Evolutionary conservation across 2,888 invertebrate species (phyloP).

Genomic region (Argynnis bischoffii): DNA sequence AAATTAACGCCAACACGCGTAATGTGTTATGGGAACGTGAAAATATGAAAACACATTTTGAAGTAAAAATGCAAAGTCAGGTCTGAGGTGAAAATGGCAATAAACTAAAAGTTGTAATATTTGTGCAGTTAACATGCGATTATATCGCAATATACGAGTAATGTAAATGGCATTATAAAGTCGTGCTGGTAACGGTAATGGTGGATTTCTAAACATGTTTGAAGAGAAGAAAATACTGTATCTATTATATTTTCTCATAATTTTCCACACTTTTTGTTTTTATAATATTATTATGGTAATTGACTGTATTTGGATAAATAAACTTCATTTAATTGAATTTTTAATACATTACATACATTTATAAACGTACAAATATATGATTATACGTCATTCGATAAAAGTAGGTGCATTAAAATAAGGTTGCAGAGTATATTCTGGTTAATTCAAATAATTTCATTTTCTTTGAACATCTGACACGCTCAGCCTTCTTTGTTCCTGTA

Average conservation of each 20-base stretch:
- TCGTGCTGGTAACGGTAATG: conserved; percentile 26
- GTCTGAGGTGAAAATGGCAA: conserved; percentile 24
- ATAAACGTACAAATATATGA: too few relatives aligned
- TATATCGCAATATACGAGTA: conserved; percentile 27
- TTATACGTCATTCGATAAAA: too few relatives aligned
- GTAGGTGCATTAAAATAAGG: neutral
- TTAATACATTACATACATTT: too few relatives aligned
- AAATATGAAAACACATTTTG: conserved; percentile 28
- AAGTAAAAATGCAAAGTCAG: conserved; percentile 24
- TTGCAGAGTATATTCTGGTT: neutral
- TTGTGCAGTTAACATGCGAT: conserved; percentile 31
- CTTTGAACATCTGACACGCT: neutral
- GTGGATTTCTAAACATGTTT: conserved; percentile 20
- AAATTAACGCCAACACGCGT: neutral
- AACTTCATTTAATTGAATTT: too few relatives aligned
- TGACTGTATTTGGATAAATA: too few relatives aligned
- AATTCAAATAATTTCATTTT: conserved; percentile 3
- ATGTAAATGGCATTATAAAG: conserved; percentile 31
- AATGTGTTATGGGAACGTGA: conserved; percentile 19
- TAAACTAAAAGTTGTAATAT: conserved; percentile 33
- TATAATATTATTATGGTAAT: too few relatives aligned
- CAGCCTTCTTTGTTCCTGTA: neutral
- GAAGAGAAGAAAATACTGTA: conserved; percentile 7
- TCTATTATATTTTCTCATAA: conserved; percentile 18
- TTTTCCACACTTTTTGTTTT: neutral